phyloP scores from a whole-genome alignment of 2,113 vertebrate genomes.

The Hoplias malabaricus region DNA sequence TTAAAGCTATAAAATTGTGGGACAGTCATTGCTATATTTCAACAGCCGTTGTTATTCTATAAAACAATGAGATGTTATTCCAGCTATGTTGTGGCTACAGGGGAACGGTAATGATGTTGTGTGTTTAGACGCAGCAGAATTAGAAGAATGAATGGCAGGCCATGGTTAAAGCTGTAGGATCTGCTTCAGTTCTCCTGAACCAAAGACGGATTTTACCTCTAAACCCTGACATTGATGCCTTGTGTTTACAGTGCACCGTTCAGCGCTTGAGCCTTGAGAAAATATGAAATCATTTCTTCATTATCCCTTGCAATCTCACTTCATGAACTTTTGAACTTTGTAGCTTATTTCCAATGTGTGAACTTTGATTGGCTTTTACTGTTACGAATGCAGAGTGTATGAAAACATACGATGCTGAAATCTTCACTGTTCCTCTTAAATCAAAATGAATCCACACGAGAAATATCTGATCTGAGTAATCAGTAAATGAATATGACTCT shows the following conservation, averaged over 20 bases:
- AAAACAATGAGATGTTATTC: too few species aligned
- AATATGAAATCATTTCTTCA: neutral
- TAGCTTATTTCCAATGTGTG: neutral
- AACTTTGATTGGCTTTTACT: neutral
- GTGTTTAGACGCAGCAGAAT: conserved; percentile 6
- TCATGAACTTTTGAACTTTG: conserved; percentile 30
- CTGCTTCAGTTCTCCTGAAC: conserved; percentile 8
- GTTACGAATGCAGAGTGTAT: neutral
- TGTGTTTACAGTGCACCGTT: neutral
- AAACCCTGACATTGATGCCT: conserved; percentile 1
- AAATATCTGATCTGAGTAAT: neutral
- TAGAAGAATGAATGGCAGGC: neutral
- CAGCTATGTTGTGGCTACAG: too few species aligned
- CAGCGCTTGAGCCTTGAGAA: neutral
- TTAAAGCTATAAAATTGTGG: too few species aligned
- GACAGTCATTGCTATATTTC: too few species aligned
- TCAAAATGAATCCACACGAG: neutral
- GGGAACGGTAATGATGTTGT: too few species aligned
- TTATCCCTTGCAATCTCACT: neutral
- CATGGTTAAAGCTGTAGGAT: neutral
- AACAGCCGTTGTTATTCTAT: too few species aligned
- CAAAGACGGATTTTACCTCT: conserved; percentile 5
- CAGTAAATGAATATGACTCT: neutral
- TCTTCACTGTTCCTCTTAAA: neutral
- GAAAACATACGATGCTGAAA: neutral